Conservation (phyloP, 2,888 invertebrate genomes). For the Boloria selene region DNA sequence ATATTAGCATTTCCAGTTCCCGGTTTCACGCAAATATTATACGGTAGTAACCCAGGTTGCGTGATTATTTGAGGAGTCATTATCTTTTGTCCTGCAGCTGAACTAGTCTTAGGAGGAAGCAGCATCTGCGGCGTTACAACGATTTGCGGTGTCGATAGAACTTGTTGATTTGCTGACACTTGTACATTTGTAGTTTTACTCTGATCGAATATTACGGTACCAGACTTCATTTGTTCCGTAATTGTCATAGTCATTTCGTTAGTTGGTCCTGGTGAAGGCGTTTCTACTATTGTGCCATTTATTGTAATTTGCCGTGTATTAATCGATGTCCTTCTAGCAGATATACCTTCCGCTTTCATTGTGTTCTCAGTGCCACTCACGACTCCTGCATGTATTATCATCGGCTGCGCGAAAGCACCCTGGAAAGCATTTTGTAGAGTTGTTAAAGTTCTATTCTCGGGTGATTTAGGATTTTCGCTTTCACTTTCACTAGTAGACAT, state of each 20-base stretch:
- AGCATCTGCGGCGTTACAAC: conserved; percentile 79
- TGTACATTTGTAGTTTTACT: conserved; percentile 74
- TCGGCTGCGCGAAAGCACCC: conserved; percentile 76
- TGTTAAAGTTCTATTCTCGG: conserved; percentile 77
- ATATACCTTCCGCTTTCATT: conserved; percentile 76
- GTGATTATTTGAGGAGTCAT: conserved; percentile 73
- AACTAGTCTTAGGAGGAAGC: conserved; percentile 71
- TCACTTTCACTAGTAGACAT: conserved; percentile 92
- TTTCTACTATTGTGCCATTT: conserved; percentile 79
- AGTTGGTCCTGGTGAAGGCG: conserved; percentile 76
- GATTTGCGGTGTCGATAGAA: conserved; percentile 76
- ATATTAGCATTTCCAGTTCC: conserved; percentile 67
- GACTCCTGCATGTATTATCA: conserved; percentile 76
- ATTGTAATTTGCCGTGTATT: conserved; percentile 80
- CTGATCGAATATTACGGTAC: conserved; percentile 76
- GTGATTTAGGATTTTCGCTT: conserved; percentile 85
- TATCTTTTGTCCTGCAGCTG: conserved; percentile 66
- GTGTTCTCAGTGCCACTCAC: conserved; percentile 74
- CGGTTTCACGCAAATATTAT: conserved; percentile 78
- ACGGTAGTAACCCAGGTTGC: conserved; percentile 72
- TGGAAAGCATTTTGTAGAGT: conserved; percentile 79
- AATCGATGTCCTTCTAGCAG: conserved; percentile 75
- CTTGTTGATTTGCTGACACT: conserved; percentile 73
- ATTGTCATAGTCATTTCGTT: conserved; percentile 80
- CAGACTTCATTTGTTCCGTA: conserved; percentile 77